A percentile compares a stretch with the other conserved stretches of the same genome.
Conservation (phyloP, 92 coral and sea anemone genomes). For the Pocillopora meandrina region DNA sequence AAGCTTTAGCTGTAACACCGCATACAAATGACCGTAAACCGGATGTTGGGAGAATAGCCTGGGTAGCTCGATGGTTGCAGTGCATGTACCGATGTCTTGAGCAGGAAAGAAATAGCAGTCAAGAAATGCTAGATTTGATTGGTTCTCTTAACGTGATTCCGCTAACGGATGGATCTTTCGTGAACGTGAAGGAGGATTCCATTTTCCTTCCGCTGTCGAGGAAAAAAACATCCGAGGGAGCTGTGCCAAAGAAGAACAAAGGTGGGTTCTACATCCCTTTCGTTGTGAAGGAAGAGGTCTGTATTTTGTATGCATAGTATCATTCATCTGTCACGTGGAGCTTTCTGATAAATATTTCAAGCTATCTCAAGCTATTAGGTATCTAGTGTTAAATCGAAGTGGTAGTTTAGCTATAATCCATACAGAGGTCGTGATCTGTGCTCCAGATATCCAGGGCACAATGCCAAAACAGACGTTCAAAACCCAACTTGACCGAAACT, state of each 20-base stretch:
- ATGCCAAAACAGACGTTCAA: no score
- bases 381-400: no score
- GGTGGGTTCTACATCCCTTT: background rate
- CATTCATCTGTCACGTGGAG: no score
- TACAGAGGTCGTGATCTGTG: no score
- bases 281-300: no score
- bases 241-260: constrained; percentile 31
- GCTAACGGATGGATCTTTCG: constrained; percentile 65
- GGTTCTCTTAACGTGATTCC: constrained; percentile 74
- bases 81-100: constrained; percentile 83
- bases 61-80: constrained; percentile 88
- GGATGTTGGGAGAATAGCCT: constrained; percentile 21
- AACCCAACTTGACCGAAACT: no score
- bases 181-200: constrained; percentile 66
- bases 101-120: constrained; percentile 84
- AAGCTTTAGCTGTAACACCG: background rate
- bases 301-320: no score
- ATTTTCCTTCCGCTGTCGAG: constrained; percentile 80
- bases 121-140: constrained; percentile 70
- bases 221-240: constrained; percentile 31
- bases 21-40: constrained; percentile 2
- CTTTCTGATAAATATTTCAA: no score
- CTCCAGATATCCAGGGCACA: no score
- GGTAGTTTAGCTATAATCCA: no score
- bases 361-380: no score